A percentile compares a stretch with the other conserved stretches of the same genome.
phyloP scores from a whole-genome alignment of 2,888 invertebrate species.

The Geophilus truncorum region DNA sequence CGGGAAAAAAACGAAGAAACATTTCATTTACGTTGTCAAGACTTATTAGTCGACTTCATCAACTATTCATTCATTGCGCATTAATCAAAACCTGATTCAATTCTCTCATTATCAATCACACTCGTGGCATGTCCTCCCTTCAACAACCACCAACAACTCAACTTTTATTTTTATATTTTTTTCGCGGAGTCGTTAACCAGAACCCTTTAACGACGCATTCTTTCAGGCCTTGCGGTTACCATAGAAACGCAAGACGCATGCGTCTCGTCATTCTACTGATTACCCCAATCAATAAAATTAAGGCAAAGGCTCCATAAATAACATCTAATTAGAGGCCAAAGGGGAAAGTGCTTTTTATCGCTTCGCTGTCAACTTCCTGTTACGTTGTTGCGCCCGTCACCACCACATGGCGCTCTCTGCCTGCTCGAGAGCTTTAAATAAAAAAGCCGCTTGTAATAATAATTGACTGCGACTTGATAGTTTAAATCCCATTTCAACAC shows the following conservation, averaged over 20 bases:
- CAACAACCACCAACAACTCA: neutral
- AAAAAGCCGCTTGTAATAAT: neutral
- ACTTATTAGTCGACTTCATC: constrained; percentile 10
- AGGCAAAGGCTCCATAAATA: constrained; percentile 20
- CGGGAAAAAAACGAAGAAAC: neutral
- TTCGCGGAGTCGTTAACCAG: neutral
- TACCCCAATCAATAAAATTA: constrained; percentile 20
- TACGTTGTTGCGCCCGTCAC: constrained; percentile 12
- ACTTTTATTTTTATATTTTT: neutral
- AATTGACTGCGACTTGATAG: neutral
- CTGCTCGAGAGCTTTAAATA: neutral
- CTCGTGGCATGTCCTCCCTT: neutral
- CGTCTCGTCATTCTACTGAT: constrained; percentile 15
- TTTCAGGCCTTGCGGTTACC: constrained; percentile 7
- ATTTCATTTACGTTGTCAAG: constrained; percentile 11
- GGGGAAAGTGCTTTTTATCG: constrained; percentile 20
- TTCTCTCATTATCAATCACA: neutral
- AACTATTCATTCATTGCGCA: neutral
- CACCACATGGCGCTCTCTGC: neutral
- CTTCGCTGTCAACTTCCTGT: constrained; percentile 12
- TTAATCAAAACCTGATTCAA: neutral
- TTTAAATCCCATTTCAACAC: neutral
- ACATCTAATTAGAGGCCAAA: constrained; percentile 16
- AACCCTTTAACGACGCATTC: constrained; percentile 15
- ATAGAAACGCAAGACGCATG: constrained; percentile 8